phyloP scores from a whole-genome alignment of 2,888 invertebrate genomes.

The Eupsilia transversa region DNA sequence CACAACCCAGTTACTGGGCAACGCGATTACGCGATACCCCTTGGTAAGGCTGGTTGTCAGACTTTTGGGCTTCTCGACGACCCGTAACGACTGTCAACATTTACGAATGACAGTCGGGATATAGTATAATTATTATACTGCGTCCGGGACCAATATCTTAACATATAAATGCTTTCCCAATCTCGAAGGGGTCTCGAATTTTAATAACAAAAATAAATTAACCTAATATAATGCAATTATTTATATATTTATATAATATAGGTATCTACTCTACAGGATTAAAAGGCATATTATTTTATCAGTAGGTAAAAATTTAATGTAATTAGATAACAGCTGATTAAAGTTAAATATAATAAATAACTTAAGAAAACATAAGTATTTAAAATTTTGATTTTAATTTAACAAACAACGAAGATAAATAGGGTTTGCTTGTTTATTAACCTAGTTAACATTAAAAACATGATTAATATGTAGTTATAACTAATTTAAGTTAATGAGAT shows the following conservation, averaged over 20 bases:
- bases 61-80: too few species aligned
- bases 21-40: too few species aligned
- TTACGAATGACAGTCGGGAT: too few species aligned
- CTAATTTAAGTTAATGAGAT: constrained; percentile 37
- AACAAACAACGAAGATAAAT: constrained; percentile 21
- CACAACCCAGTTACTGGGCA: too few species aligned
- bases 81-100: too few species aligned
- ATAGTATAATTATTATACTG: too few species aligned
- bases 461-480: constrained; percentile 1
- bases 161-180: too few species aligned
- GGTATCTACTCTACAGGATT: too few species aligned
- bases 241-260: background rate
- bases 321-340: constrained; percentile 34
- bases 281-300: constrained; percentile 1
- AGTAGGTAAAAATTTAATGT: constrained; percentile 28
- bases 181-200: too few species aligned
- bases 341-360: constrained; percentile 40
- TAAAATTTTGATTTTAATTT: constrained; percentile 10
- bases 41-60: too few species aligned
- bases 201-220: too few species aligned
- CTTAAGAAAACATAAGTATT: constrained; percentile 11
- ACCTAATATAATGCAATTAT: background rate
- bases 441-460: constrained; percentile 21
- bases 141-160: too few species aligned
- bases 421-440: constrained; percentile 3